Percentiles rank a stretch among this genome's conserved stretches.
These are phyloP conservation scores for Phymorhynchus buccinoides DNA, from an alignment of 1,140 invertebrate species.

Conservation along the genomic window DNA sequence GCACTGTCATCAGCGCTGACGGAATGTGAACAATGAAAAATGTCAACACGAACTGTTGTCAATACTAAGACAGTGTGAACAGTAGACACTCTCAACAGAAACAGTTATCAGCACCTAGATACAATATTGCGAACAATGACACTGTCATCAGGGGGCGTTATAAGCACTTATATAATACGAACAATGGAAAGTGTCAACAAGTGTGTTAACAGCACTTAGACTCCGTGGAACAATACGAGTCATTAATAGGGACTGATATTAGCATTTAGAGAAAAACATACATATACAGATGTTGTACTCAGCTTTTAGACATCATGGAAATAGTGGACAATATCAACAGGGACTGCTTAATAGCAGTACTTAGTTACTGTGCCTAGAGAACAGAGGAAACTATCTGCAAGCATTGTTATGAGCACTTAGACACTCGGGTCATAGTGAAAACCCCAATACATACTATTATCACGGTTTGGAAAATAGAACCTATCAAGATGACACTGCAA, in stretches of 20 bases:
- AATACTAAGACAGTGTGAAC: not conserved
- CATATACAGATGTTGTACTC: too few species aligned
- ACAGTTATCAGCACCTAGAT: not conserved
- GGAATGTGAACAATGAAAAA: not conserved
- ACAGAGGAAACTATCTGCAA: not conserved
- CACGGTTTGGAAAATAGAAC: too few species aligned
- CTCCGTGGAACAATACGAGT: too few species aligned
- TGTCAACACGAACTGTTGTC: not conserved
- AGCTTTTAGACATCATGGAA: too few species aligned
- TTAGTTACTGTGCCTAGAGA: too few species aligned
- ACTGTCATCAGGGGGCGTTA: too few species aligned
- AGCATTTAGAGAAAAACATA: not conserved
- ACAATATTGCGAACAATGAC: not conserved
- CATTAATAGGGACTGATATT: not conserved
- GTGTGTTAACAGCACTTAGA: too few species aligned
- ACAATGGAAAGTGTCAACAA: too few species aligned
- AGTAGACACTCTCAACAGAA: not conserved
- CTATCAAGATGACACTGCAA: too few species aligned
- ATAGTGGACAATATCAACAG: not conserved
- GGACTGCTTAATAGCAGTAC: too few species aligned
- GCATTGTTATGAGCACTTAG: not conserved
- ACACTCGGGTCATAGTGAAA: not conserved
- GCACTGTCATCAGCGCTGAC: not conserved
- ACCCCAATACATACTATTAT: too few species aligned
- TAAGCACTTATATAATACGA: not conserved